These are phyloP conservation scores for Conus ventricosus DNA, from an alignment of 1,140 invertebrate species.

Conservation along the genomic window DNA sequence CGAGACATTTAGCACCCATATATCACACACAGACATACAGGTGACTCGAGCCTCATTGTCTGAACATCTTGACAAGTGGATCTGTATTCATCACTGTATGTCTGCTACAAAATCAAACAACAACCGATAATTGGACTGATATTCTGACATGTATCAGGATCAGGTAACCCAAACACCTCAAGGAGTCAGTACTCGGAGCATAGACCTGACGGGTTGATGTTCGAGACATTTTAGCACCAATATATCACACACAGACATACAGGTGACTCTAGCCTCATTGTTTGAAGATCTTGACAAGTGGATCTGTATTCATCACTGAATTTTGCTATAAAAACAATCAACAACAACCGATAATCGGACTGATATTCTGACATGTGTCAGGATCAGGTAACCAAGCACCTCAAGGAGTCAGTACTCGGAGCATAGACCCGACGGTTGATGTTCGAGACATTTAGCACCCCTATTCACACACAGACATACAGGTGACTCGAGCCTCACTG, in stretches of 20 bases:
- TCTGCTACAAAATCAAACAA: neutral
- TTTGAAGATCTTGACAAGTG: too few relatives aligned
- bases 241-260: neutral
- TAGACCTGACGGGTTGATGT: neutral
- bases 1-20: too few relatives aligned
- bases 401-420: neutral
- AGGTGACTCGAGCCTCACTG: slow-evolving; percentile 1
- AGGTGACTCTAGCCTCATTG: neutral
- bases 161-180: neutral
- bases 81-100: too few relatives aligned
- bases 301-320: too few relatives aligned
- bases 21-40: neutral
- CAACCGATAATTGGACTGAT: neutral
- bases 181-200: slow-evolving; percentile 6
- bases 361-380: neutral
- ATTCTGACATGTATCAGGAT: neutral
- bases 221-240: neutral
- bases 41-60: neutral
- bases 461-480: too few relatives aligned
- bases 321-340: too few relatives aligned
- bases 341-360: too few relatives aligned
- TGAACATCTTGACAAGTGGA: neutral
- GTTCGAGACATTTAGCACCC: neutral
- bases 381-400: neutral
- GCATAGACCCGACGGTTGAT: too few relatives aligned